Evolutionary conservation across 2,113 vertebrate species (phyloP), one percentile per base, ranked within the genome.

Genomic region (Arothron firmamentum): DNA sequence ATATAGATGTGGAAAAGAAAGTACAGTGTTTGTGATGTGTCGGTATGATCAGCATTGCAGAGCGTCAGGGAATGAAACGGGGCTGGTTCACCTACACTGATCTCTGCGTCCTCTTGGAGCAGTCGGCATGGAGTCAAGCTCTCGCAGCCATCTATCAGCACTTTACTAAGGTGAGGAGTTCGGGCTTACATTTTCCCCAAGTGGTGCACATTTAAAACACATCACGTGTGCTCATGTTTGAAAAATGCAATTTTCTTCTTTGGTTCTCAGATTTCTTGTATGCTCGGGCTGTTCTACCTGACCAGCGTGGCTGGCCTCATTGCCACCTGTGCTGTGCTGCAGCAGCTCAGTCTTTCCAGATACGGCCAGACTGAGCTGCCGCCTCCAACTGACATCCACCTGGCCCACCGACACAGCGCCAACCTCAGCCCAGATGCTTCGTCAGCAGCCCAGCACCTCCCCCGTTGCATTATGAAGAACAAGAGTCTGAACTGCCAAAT

Each of bases 21-120:
- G 28, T 6, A 31, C 28, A 31, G 8, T 31, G 8, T 31, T 31
- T 6, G 28, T 6, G 28, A 31, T 5, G 28, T 31, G 28, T 31
- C 2, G 8, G 4, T 52, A 28, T 55, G 18, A 19, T 6, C 83
- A 98, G 96, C 11, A 92, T 98, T 70, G 96, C 97, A 0, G 90
- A 93, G 83, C 92, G 90, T 59, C 94, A 99, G 88, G 96, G 97
- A 1, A 79, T 89, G 73, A 93, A 88, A 79, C 92, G 96, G 0
- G 97, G 97, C 80, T 99, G 97, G 97, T 98, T 98, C 64, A 98
- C 95, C 21, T 98, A 98, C 88, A 98, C 95, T 0, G 97, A 99
- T 82, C 82, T 98, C 19, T 96, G 94, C 53, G 97, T 98, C 53
- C 91, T 99, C 51, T 86, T 99, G 86, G 96, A 98, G 78, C 94